phyloP scores from a whole-genome alignment of 2,888 invertebrate genomes.

The Idaea biselata region DNA sequence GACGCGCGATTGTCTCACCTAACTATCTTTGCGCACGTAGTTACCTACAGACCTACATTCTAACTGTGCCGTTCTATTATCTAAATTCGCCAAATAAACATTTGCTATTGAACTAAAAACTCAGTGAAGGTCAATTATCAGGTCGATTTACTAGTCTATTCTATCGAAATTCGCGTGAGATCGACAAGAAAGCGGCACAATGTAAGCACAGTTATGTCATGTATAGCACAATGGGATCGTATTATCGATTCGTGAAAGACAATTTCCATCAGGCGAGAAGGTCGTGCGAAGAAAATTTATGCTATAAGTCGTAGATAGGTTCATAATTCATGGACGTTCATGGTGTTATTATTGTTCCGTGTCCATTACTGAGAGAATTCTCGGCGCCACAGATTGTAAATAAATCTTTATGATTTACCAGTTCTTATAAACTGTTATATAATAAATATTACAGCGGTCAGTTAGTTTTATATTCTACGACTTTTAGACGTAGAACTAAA shows the following conservation, averaged over 20 bases:
- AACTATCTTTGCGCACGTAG: neutral
- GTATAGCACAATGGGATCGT: conserved; percentile 34
- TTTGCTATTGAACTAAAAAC: conserved; percentile 17
- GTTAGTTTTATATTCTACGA: too few species aligned
- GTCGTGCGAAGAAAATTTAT: conserved; percentile 37
- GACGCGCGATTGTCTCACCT: neutral
- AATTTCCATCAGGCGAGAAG: conserved; percentile 45
- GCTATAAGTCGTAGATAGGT: neutral
- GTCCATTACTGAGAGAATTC: neutral
- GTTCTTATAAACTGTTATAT: too few species aligned
- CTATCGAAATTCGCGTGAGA: conserved; percentile 21
- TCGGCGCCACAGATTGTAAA: neutral
- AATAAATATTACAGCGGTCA: too few species aligned
- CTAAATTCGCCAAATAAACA: conserved; percentile 14
- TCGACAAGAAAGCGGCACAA: conserved; percentile 13
- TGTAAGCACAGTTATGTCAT: conserved; percentile 28
- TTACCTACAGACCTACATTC: neutral
- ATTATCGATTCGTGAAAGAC: conserved; percentile 67
- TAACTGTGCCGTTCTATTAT: conserved; percentile 4
- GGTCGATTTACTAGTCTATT: conserved; percentile 15
- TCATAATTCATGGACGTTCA: neutral
- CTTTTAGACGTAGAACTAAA: too few species aligned
- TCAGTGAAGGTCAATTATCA: conserved; percentile 9
- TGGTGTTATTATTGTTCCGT: conserved; percentile 15
- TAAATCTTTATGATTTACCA: too few species aligned